Conservation (phyloP, 2,888 invertebrate genomes). For the Sinohyriopsis cumingii region DNA sequence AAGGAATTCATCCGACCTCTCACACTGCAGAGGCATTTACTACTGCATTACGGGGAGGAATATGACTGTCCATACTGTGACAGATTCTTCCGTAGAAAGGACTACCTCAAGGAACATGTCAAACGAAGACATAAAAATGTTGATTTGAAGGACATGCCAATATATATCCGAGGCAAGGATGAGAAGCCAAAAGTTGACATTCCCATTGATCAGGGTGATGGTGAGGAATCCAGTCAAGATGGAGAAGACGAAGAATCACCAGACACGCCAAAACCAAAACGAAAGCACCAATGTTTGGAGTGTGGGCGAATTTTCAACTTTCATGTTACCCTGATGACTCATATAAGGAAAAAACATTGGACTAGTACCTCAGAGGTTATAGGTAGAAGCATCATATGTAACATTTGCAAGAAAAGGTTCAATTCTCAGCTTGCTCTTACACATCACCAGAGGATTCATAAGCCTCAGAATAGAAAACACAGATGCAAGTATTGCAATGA, state of each 20-base stretch:
- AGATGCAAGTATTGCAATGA: conserved; percentile 28
- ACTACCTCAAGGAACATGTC: conserved; percentile 26
- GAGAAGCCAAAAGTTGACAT: conserved; percentile 11
- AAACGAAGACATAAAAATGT: conserved; percentile 26
- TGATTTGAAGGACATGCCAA: conserved; percentile 21
- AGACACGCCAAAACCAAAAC: not conserved
- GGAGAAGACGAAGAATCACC: not conserved
- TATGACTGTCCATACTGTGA: conserved; percentile 36
- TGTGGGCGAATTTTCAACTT: conserved; percentile 16
- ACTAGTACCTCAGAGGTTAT: conserved; percentile 9
- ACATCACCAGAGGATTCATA: conserved; percentile 32
- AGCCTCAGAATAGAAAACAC: conserved; percentile 18
- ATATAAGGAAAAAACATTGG: too few relatives aligned
- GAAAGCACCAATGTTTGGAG: conserved; percentile 22
- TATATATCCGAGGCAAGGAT: conserved; percentile 24
- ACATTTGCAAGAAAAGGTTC: conserved; percentile 26
- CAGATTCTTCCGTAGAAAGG: conserved; percentile 28
- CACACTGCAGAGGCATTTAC: conserved; percentile 21
- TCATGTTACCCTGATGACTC: not conserved
- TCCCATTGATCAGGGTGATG: not conserved
- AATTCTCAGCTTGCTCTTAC: conserved; percentile 27
- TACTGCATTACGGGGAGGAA: conserved; percentile 24
- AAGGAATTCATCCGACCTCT: conserved; percentile 14
- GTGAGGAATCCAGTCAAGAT: not conserved
- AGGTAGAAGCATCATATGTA: conserved; percentile 25